Percentiles rank a stretch among this genome's conserved stretches.
Evolutionary conservation across 2,888 invertebrate genomes (phyloP).

Genomic region (Acronicta alni): DNA sequence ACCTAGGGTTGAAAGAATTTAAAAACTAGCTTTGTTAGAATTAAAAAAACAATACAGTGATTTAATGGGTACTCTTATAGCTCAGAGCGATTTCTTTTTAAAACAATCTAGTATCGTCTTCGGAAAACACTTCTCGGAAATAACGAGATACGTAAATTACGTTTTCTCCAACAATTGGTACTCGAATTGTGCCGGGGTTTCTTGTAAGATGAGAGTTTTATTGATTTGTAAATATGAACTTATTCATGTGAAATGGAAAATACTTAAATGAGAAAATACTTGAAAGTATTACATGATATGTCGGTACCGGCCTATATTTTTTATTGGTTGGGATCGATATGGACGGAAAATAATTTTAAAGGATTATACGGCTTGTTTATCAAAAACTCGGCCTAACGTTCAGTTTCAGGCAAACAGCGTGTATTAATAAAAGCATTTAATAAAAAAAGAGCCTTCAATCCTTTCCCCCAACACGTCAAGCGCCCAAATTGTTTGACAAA

Average conservation of each 20-base stretch:
- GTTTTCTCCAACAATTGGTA: constrained; percentile 60
- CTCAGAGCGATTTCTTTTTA: constrained; percentile 55
- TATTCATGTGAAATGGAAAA: constrained; percentile 39
- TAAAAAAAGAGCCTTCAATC: constrained; percentile 53
- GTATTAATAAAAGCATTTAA: constrained; percentile 54
- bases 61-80: constrained; percentile 53
- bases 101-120: constrained; percentile 58
- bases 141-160: constrained; percentile 66
- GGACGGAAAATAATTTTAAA: constrained; percentile 26
- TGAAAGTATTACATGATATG: constrained; percentile 17
- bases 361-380: constrained; percentile 43
- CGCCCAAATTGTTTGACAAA: constrained; percentile 62
- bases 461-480: constrained; percentile 55
- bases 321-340: constrained; percentile 31
- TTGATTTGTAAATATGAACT: constrained; percentile 45
- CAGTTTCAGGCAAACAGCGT: constrained; percentile 33
- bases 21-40: constrained; percentile 45
- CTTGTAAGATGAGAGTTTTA: constrained; percentile 43
- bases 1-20: constrained; percentile 52
- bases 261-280: constrained; percentile 29
- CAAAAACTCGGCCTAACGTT: constrained; percentile 38
- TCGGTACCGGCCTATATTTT: constrained; percentile 9
- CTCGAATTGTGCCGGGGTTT: constrained; percentile 52
- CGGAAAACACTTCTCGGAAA: constrained; percentile 59
- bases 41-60: constrained; percentile 54